Base-by-base conservation (phyloP, 2,797 vertebrate species). In the Spheniscus humboldti region DNA sequence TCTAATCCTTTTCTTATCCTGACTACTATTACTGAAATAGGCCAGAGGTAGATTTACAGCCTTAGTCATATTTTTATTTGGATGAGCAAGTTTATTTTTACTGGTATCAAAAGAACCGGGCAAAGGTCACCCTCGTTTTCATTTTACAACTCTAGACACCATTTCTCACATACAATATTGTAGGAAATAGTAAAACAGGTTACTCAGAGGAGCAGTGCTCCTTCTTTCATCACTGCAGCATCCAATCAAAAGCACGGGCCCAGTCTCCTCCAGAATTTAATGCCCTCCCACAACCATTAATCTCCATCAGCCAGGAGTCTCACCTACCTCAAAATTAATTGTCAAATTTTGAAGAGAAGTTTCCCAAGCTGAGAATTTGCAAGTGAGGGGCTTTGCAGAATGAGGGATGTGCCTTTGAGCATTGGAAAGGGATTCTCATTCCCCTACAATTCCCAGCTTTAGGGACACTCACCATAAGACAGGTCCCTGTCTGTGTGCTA, bases 401-500 rank as follows among this genome's bases (percentile, higher is more conserved):
- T 37, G 74, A 30, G 11, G 11, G 16, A 41, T 22, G 24, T 80
- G 82, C 23, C 66, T 88, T 35, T 90, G 50, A 78, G 41, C 50
- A 84, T 57, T 7, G 22, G 47, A 47, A 89, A 75, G 47, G 60
- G 45, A 56, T 39, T 27, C 8, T 19, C 47, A 18, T 31, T 25
- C 48, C 52, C 35, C 52, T 55, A 18, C 11, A 88, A 41, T 11
- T 45, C 24, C 28, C 69, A 35, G 17, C 39, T 23, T 63, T 27
- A 16, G 55, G 31, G 39, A 87, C n/a, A 86, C 98, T 99, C 96
- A 99, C 99, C 99, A 99, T 99, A 77, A 99, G 98, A 96, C 99
- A 99, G 25, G 99, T 99, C 79, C 99, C 99, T 4, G 99, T 99
- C 98, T 99, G 99, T 4, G 99, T 99, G 95, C 99, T 98, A 2